Conservation (phyloP, 2,797 vertebrate species). For the Gymnoscopelus braueri region DNA sequence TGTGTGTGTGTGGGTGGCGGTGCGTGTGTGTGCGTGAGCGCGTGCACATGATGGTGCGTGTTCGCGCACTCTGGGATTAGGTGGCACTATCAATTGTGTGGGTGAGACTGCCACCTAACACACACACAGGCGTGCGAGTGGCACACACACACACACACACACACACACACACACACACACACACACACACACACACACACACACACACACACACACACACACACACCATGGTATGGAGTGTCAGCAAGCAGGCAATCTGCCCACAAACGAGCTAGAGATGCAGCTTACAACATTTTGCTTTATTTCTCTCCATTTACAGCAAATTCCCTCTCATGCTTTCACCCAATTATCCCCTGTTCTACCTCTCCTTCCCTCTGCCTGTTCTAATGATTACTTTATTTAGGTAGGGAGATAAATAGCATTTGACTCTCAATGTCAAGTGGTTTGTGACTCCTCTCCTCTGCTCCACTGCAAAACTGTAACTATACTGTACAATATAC, state of each 20-base stretch:
- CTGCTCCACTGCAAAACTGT: no score
- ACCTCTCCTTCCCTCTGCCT: constrained; percentile 16
- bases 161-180: background rate
- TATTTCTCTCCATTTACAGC: constrained; percentile 61
- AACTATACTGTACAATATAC: no score
- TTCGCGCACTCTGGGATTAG: no score
- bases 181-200: background rate
- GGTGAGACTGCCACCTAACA: constrained; percentile 4
- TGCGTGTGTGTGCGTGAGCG: background rate
- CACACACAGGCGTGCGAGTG: background rate
- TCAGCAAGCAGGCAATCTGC: constrained; percentile 65
- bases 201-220: constrained; percentile 51
- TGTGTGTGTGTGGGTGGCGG: constrained; percentile 25
- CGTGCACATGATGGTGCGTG: no score
- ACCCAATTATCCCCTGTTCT: constrained; percentile 42
- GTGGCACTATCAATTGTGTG: no score
- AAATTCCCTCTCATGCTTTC: constrained; percentile 49
- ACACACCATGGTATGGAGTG: constrained; percentile 46
- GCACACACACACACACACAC: background rate
- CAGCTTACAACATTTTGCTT: constrained; percentile 35
- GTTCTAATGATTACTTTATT: constrained; percentile 51
- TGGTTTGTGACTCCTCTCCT: no score
- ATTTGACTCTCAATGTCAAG: no score
- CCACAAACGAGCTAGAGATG: constrained; percentile 27
- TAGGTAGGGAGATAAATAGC: constrained; percentile 26